A percentile compares a stretch with the other conserved stretches of the same genome.
phyloP scores from a whole-genome alignment of 1,140 invertebrate species.

The Eriosoma lanigerum region DNA sequence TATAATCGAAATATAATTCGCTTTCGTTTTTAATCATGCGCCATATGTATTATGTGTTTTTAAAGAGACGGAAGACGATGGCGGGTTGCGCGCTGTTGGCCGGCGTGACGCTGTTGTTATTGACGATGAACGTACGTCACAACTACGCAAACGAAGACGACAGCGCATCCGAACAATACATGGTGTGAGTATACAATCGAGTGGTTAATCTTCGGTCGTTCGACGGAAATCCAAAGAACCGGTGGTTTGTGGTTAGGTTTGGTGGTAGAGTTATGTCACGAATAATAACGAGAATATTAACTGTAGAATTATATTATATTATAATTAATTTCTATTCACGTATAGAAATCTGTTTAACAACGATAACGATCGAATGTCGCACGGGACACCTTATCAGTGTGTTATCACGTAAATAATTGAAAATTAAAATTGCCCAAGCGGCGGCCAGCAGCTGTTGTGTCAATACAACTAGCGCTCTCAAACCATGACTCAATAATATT shows the following conservation, averaged over 20 bases:
- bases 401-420: no score
- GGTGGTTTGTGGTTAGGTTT: background rate
- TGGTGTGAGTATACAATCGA: slow-evolving; percentile 3
- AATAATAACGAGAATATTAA: no score
- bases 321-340: no score
- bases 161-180: background rate
- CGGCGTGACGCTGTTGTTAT: slow-evolving; percentile 3
- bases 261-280: background rate
- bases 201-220: background rate
- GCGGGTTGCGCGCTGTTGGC: background rate
- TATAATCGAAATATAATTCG: no score
- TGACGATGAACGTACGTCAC: background rate
- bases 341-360: no score
- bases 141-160: background rate
- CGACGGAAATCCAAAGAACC: background rate
- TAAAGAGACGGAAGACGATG: slow-evolving; percentile 39
- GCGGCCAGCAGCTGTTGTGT: no score
- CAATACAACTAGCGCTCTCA: no score
- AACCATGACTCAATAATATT: no score
- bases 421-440: no score
- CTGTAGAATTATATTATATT: no score
- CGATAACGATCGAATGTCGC: background rate
- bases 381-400: no score
- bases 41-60: background rate
- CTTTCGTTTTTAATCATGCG: background rate